phyloP scores from a whole-genome alignment of 1,140 invertebrate species.

The Ruditapes philippinarum region DNA sequence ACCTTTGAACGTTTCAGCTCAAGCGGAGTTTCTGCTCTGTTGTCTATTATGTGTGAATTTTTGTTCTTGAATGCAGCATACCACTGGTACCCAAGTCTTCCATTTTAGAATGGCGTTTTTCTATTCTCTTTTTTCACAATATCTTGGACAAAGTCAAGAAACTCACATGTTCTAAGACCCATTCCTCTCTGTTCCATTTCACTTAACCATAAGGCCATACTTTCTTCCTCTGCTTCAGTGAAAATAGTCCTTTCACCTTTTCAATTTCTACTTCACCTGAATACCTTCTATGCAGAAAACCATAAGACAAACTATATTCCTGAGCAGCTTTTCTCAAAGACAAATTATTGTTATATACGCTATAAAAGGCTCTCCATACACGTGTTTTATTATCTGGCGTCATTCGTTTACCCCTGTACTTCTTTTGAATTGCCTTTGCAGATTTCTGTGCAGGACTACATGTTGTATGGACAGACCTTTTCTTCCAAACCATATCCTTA shows the following conservation, averaged over 20 bases:
- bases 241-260: constrained; percentile 59
- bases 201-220: constrained; percentile 56
- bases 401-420: constrained; percentile 26
- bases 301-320: constrained; percentile 43
- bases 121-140: constrained; percentile 59
- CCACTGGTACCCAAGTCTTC: constrained; percentile 4
- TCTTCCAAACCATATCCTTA: background rate
- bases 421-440: background rate
- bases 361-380: constrained; percentile 29
- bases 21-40: background rate
- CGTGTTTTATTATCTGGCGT: background rate
- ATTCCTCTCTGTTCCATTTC: constrained; percentile 68
- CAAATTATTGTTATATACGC: background rate
- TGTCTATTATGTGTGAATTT: background rate
- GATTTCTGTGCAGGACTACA: constrained; percentile 12
- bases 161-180: constrained; percentile 60
- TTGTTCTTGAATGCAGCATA: background rate
- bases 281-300: constrained; percentile 36
- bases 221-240: constrained; percentile 48
- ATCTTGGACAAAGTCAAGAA: constrained; percentile 61
- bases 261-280: constrained; percentile 53
- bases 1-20: background rate
- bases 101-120: constrained; percentile 51
- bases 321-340: constrained; percentile 40
- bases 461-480: background rate